A percentile compares a stretch with the other conserved stretches of the same genome.
Conservation (phyloP, 2,113 vertebrate species). For the Plecturocebus donacophilus region DNA sequence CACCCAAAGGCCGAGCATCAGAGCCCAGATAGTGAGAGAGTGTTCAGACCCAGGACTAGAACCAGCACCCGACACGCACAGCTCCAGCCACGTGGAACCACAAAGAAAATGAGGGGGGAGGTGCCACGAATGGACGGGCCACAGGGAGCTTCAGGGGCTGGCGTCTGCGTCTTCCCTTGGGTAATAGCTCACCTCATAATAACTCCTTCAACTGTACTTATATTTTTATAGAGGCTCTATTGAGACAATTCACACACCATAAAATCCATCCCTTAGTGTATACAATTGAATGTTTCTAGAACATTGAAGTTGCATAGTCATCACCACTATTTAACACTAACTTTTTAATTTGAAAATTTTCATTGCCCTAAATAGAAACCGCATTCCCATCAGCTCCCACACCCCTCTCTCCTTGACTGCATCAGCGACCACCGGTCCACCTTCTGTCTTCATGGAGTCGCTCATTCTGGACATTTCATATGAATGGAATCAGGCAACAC, state of each 20-base stretch:
- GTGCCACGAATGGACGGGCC: neutral
- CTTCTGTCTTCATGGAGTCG: neutral
- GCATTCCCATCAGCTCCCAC: neutral
- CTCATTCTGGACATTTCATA: neutral
- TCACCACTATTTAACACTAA: neutral
- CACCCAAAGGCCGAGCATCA: neutral
- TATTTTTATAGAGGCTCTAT: neutral
- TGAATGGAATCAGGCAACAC: neutral
- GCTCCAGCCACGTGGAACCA: neutral
- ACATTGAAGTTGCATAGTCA: neutral
- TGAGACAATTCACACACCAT: neutral
- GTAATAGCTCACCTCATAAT: neutral
- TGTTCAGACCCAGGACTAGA: neutral
- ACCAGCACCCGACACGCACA: too few relatives aligned
- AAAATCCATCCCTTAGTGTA: neutral
- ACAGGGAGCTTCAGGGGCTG: neutral
- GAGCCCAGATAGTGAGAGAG: neutral
- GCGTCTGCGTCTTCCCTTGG: neutral
- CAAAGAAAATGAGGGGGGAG: neutral
- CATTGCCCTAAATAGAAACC: neutral
- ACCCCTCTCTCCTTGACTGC: too few relatives aligned
- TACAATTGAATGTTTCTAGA: neutral
- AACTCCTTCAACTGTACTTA: neutral
- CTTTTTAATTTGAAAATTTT: neutral
- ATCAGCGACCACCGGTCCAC: too few relatives aligned